A percentile compares a stretch with the other conserved stretches of the same genome.
Evolutionary conservation across 2,888 invertebrate species (phyloP).

Genomic region (Acanthosepion pharaonis): DNA sequence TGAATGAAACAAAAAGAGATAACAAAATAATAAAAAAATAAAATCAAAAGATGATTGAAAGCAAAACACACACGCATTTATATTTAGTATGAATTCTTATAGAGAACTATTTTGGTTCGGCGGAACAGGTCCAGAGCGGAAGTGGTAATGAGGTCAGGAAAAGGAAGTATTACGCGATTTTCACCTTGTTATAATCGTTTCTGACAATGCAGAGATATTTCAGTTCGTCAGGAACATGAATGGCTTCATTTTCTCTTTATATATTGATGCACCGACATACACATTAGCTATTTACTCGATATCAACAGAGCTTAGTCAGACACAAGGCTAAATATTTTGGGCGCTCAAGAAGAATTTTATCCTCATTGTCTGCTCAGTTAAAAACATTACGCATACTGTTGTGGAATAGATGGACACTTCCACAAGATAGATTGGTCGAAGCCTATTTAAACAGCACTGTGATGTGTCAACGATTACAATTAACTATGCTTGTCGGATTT

Average conservation of each 20-base stretch:
- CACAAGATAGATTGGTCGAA: no score
- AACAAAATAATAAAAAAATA: not conserved
- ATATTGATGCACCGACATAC: no score
- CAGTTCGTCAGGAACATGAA: not conserved
- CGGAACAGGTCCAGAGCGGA: constrained; percentile 33
- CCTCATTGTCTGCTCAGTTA: no score
- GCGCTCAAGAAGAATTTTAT: no score
- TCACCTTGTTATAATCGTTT: not conserved
- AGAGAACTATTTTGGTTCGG: not conserved
- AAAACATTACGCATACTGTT: no score
- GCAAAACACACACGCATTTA: not conserved
- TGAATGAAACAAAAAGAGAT: not conserved
- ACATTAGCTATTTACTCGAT: no score
- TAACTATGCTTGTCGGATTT: no score
- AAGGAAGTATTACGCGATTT: constrained; percentile 5
- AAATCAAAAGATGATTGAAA: not conserved
- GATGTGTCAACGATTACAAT: no score
- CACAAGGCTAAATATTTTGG: not conserved
- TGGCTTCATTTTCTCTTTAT: not conserved
- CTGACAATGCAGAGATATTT: not conserved
- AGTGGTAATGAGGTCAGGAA: not conserved
- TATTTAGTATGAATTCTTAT: not conserved
- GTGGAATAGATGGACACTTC: no score
- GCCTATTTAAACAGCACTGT: no score
- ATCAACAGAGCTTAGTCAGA: not conserved